Evolutionary conservation across 37 sponge, comb jelly and placozoan genomes (phyloP).

Genomic region (Cliona cf. orientalis): DNA sequence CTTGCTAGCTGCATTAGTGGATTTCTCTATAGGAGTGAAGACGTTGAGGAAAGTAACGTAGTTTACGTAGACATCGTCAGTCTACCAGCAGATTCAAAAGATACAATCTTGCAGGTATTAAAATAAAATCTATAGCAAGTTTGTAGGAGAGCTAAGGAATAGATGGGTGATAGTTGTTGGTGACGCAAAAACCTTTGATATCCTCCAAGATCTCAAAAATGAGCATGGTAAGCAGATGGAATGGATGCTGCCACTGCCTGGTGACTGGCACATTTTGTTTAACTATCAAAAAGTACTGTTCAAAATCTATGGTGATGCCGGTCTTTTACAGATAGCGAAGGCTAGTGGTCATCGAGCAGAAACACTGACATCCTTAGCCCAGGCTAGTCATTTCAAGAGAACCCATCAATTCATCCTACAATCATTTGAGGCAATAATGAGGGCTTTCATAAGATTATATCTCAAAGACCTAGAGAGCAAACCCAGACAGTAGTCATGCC

Average conservation of each 20-base stretch:
- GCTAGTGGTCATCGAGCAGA: slow-evolving; percentile 2
- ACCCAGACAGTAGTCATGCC: neutral
- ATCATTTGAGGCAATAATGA: slow-evolving; percentile 6
- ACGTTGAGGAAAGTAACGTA: neutral
- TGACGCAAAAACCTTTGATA: neutral
- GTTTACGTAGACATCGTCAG: slow-evolving; percentile 19
- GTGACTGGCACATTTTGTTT: too few relatives aligned
- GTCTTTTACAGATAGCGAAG: too few relatives aligned
- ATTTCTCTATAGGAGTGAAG: too few relatives aligned
- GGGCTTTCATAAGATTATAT: neutral
- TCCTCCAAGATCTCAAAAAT: neutral
- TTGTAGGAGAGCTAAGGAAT: neutral
- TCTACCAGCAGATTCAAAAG: slow-evolving; percentile 15
- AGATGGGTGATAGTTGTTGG: slow-evolving; percentile 4
- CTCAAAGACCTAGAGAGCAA: neutral
- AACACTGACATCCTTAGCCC: slow-evolving; percentile 8
- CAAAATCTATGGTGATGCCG: too few relatives aligned
- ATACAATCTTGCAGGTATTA: neutral
- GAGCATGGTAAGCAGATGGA: too few relatives aligned
- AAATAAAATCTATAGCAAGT: neutral
- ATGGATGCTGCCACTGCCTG: too few relatives aligned
- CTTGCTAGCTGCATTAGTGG: too few relatives aligned
- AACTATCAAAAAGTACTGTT: too few relatives aligned
- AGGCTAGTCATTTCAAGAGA: slow-evolving; percentile 5
- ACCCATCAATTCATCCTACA: slow-evolving; percentile 9